Percentiles rank a stretch among this genome's conserved stretches.
These are phyloP conservation scores for Notechis scutatus DNA, from an alignment of 2,113 vertebrate genomes.

Conservation along the genomic window DNA sequence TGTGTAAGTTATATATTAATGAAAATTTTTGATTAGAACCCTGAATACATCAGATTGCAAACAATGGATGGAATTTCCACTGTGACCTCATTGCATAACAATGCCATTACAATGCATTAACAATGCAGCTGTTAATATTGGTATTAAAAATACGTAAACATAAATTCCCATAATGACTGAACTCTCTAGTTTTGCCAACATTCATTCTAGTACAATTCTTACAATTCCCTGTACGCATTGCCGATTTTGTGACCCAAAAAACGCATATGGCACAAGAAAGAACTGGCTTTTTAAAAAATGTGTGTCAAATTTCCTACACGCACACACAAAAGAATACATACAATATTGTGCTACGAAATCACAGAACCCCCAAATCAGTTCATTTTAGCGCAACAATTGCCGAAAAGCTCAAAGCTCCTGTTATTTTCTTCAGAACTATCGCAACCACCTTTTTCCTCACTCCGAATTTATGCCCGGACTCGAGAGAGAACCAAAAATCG, in stretches of 20 bases:
- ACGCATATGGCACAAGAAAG: background rate
- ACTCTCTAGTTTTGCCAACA: background rate
- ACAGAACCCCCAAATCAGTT: background rate
- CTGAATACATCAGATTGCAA: background rate
- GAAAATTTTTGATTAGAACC: background rate
- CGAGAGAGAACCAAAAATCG: background rate
- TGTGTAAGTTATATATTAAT: background rate
- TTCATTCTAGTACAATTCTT: background rate
- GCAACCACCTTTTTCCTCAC: background rate
- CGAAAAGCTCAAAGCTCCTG: background rate
- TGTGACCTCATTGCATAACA: background rate
- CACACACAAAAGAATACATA: background rate
- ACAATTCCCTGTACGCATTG: background rate
- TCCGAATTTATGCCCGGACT: background rate
- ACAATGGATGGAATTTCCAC: background rate
- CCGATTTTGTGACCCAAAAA: background rate
- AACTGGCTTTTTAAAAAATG: background rate
- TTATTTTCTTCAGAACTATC: background rate
- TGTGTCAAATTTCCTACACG: background rate
- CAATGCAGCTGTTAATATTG: background rate
- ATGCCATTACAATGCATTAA: background rate
- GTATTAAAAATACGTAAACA: background rate
- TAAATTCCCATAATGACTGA: background rate
- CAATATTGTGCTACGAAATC: background rate
- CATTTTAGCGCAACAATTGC: background rate